Percentiles rank a stretch among this genome's conserved stretches.
Evolutionary conservation across 1,140 invertebrate species (phyloP).

Genomic region (Sminthurides bifidus): DNA sequence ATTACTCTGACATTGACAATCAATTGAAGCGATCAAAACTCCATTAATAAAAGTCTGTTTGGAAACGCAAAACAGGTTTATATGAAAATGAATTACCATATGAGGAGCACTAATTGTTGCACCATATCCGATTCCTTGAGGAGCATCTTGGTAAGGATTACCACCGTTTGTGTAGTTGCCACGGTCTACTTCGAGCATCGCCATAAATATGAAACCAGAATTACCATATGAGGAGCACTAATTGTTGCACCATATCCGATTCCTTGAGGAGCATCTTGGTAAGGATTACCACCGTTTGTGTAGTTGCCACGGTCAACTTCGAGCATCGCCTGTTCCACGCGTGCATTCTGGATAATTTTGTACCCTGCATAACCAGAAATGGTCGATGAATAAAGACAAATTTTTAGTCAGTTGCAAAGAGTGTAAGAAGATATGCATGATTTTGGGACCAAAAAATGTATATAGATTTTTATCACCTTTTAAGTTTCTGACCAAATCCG

Average conservation of each 20-base stretch:
- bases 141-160: conserved; percentile 65
- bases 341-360: conserved; percentile 65
- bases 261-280: conserved; percentile 63
- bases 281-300: conserved; percentile 56
- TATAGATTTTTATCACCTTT: conserved; percentile 48
- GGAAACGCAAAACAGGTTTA: not conserved
- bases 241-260: conserved; percentile 88
- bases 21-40: not conserved
- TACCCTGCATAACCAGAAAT: conserved; percentile 51
- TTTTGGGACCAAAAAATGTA: not conserved
- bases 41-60: not conserved
- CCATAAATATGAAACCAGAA: not conserved
- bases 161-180: too few relatives aligned
- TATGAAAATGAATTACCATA: conserved; percentile 56
- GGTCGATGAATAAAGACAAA: conserved; percentile 7
- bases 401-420: not conserved
- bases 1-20: not conserved
- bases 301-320: conserved; percentile 75
- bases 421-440: not conserved
- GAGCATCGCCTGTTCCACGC: conserved; percentile 71
- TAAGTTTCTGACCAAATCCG: conserved; percentile 70
- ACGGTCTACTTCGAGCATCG: too few relatives aligned
- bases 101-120: conserved; percentile 96
- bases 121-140: conserved; percentile 74
- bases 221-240: conserved; percentile 95